Evolutionary conservation across 1,140 invertebrate genomes (phyloP), one percentile per base, ranked within the genome.

Genomic region (Drosophila sulfurigaster): DNA sequence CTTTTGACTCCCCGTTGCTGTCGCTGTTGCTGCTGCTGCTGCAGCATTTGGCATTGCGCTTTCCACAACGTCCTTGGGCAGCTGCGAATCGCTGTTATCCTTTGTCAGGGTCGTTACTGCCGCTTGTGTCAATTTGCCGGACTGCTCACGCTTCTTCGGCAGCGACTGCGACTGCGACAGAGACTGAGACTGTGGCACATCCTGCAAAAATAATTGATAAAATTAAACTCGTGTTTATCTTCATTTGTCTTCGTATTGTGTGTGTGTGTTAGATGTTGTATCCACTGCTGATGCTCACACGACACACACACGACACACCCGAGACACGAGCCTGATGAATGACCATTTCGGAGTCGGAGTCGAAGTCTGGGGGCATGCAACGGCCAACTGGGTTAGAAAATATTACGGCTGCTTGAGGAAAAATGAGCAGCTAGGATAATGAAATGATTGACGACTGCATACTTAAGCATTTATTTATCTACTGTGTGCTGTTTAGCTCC

Each of bases 121-220:
- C 25, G 38, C 10, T 70, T 28, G 66, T 51, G 38, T 46, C 13
- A 54, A 35, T 54, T 52, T 20, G 58, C 38, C 16, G 45, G 32
- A 25, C n/a, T 45, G 25, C 15, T 73, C 48, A 45, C 38, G 25
- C 58, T 60, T 63, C 52, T 25, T 25, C 20, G 20, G 3, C 20
- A 20, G 2, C 52, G 35, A n/a, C 25, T 49, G 7, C 16, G n/a
- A n/a, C n/a, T 16, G 16, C 20, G 20, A 25, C 20, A 0, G 20
- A 3, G 20, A 25, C 20, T 25, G 20, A 25, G 20, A 25, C 20
- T 43, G 10, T 46, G 57, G 20, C 25, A 67, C 52, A 54, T 65
- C 75, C 82, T 85, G 71, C 35, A 72, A 78, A 66, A 77, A 66
- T 64, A 85, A 68, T 66, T 75, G 43, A 70, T 66, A 63, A 79